A percentile compares a stretch with the other conserved stretches of the same genome.
Conservation (phyloP, 2,888 invertebrate species). For the Agriopis leucophaearia region DNA sequence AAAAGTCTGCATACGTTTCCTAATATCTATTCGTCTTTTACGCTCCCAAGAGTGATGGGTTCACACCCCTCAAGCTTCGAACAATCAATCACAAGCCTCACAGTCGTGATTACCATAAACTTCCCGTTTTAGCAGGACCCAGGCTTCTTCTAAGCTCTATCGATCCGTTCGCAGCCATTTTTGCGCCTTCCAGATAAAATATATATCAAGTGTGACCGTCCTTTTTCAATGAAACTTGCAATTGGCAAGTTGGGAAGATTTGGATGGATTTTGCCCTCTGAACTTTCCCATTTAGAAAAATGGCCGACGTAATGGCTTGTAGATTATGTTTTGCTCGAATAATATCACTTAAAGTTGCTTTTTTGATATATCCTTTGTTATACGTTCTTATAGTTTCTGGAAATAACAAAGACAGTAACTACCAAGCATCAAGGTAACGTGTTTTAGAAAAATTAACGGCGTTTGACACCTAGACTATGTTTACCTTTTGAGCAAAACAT, state of each 20-base stretch:
- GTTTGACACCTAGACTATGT: too few relatives aligned
- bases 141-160: conserved; percentile 79
- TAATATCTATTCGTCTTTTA: conserved; percentile 41
- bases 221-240: conserved; percentile 80
- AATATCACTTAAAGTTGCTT: neutral
- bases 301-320: conserved; percentile 40
- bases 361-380: neutral
- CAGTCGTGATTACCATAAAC: conserved; percentile 84
- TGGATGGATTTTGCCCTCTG: conserved; percentile 65
- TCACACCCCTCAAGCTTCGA: conserved; percentile 61
- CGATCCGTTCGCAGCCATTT: conserved; percentile 78
- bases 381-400: neutral
- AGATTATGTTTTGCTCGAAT: conserved; percentile 25
- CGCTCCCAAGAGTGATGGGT: conserved; percentile 39
- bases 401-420: conserved; percentile 7
- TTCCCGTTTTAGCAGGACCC: conserved; percentile 82
- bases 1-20: conserved; percentile 29
- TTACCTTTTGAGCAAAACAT: too few relatives aligned
- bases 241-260: conserved; percentile 75
- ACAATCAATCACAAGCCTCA: conserved; percentile 83
- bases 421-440: conserved; percentile 18
- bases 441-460: neutral
- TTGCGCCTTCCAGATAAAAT: conserved; percentile 69
- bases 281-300: conserved; percentile 55
- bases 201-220: conserved; percentile 77